Percentiles rank a stretch among this genome's conserved stretches.
Evolutionary conservation across 2,797 vertebrate species (phyloP).

Genomic region (Acipenser transmontanus): DNA sequence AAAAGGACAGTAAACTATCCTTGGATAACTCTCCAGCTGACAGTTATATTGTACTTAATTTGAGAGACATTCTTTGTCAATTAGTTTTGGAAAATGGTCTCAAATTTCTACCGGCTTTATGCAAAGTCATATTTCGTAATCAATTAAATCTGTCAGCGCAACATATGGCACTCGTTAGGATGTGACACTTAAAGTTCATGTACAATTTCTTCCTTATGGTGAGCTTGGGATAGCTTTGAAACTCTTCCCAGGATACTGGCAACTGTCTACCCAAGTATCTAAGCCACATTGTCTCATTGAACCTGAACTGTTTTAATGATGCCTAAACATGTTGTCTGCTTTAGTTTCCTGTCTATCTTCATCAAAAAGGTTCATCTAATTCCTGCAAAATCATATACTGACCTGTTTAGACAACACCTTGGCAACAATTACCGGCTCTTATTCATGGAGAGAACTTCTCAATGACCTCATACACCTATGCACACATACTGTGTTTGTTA

Average conservation of each 20-base stretch:
- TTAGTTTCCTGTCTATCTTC: too few species aligned
- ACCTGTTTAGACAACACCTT: too few species aligned
- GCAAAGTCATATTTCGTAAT: conserved; percentile 40
- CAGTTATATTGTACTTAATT: conserved; percentile 30
- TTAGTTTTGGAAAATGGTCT: conserved; percentile 32
- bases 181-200: conserved; percentile 41
- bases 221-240: conserved; percentile 41
- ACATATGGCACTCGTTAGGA: conserved; percentile 40
- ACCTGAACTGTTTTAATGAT: too few species aligned
- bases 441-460: too few species aligned
- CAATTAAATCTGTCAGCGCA: conserved; percentile 33
- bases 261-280: conserved; percentile 51
- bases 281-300: conserved; percentile 42
- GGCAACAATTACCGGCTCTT: too few species aligned
- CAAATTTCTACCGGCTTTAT: conserved; percentile 35
- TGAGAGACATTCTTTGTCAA: conserved; percentile 37
- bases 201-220: conserved; percentile 51
- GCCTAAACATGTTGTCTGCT: too few species aligned
- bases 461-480: too few species aligned
- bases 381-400: too few species aligned
- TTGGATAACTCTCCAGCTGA: neutral
- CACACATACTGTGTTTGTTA: too few species aligned
- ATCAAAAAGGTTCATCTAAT: too few species aligned
- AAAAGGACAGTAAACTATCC: too few species aligned
- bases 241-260: conserved; percentile 43